Evolutionary conservation across 2,888 invertebrate genomes (phyloP).

Genomic region (Thereva nobilitata): DNA sequence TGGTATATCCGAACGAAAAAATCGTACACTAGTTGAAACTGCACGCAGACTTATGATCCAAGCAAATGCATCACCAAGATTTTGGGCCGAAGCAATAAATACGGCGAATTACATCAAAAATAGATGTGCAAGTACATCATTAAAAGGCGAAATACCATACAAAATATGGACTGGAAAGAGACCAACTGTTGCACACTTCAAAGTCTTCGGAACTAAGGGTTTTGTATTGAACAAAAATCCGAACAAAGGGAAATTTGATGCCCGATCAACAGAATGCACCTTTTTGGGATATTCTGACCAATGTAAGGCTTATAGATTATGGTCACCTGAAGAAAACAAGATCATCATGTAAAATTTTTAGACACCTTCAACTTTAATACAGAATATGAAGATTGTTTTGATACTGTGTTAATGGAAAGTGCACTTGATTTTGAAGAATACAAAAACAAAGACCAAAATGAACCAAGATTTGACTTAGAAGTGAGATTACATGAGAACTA

Average conservation of each 20-base stretch:
- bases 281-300: neutral
- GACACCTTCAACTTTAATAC: neutral
- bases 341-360: slow-evolving; percentile 1
- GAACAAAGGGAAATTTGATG: slow-evolving; percentile 1
- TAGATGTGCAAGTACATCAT: slow-evolving; percentile 2
- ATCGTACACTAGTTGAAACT: slow-evolving; percentile 1
- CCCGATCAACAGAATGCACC: neutral
- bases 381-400: slow-evolving; percentile 1
- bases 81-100: slow-evolving; percentile 17
- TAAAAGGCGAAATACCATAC: slow-evolving; percentile 4
- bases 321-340: neutral
- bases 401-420: neutral
- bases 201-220: slow-evolving; percentile 1
- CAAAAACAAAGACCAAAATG: too few relatives aligned
- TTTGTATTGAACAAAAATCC: neutral
- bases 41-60: slow-evolving; percentile 4
- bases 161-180: slow-evolving; percentile 2
- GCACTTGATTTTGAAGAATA: slow-evolving; percentile 9
- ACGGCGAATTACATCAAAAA: slow-evolving; percentile 10
- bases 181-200: neutral
- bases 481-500: too few relatives aligned
- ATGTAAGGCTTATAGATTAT: neutral
- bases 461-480: too few relatives aligned
- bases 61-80: neutral
- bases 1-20: slow-evolving; percentile 2